Base-by-base conservation (phyloP, 2,797 vertebrate genomes). In the Ctenopoma multispine region DNA sequence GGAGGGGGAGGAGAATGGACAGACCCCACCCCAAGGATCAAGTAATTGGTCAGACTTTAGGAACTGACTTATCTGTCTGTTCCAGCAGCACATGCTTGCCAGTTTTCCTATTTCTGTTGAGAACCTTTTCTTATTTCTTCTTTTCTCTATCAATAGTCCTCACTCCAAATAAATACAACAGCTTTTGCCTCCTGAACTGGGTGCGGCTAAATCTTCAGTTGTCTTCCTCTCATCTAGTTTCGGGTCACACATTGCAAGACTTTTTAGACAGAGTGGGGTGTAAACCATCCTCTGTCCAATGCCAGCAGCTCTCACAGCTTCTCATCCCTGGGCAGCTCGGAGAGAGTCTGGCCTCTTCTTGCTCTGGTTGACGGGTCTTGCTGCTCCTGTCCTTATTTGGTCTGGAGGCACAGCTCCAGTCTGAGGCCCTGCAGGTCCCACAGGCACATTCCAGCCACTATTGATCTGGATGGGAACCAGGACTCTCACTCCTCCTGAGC, bases 311-410 rank as follows among this genome's bases (percentile, higher is more conserved):
- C 46, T 34, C 53, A 36, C 47, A 2, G 11, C 64, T 58, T 69
- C 72, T 79, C 79, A 65, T 79, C 81, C 62, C 56, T 5, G 58
- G 66, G 80, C 63, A 69, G 79, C 76, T 79, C 24, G 0, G 38
- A 58, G 74, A 48, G 72, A 69, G 51, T 72, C 72, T 75, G 72
- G 74, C 63, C 84, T 75, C 75, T 31, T 81, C 82, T 74, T 23
- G 53, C 80, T 81, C 72, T 56, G 69, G 65, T 79, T 84, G 78
- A 87, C 51, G 78, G 78, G 69, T 81, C 82, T 64, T 63, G 74
- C 86, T 83, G 90, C 91, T 93, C 87, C 86, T 91, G 92, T 83
- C 94, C 94, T 94, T 94, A 88, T 96, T 96, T 95, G 94, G 93
- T 95, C 94, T 93, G 90, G 87, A 93, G 89, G 88, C 89, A 75